phyloP scores from a whole-genome alignment of 2,113 vertebrate genomes.

The Lophura nycthemera region DNA sequence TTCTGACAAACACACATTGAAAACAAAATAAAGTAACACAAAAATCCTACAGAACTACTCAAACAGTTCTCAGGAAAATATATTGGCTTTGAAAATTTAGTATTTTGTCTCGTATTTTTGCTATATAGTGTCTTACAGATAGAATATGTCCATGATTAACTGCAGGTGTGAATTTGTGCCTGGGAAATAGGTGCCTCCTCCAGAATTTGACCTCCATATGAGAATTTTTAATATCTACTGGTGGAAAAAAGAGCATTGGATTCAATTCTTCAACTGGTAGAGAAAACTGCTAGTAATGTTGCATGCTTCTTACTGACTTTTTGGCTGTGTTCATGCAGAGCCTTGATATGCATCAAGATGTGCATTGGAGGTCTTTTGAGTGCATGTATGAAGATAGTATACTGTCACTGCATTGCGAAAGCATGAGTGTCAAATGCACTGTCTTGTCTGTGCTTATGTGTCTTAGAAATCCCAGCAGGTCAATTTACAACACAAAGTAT shows the following conservation, averaged over 20 bases:
- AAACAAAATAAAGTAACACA: no score
- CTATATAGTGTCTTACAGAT: neutral
- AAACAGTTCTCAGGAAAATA: neutral
- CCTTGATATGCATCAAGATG: neutral
- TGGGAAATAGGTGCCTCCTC: neutral
- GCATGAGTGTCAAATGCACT: neutral
- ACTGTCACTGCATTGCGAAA: neutral
- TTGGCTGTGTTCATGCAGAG: neutral
- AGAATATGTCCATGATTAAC: neutral
- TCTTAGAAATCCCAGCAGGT: neutral
- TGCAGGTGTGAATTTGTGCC: neutral
- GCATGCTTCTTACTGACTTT: neutral
- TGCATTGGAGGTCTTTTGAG: neutral
- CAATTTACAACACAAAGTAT: neutral
- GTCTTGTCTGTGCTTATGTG: neutral
- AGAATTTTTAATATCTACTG: neutral
- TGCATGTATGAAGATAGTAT: neutral
- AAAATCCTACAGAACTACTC: neutral
- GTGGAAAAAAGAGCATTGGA: neutral
- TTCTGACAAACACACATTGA: no score
- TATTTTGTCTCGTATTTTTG: neutral
- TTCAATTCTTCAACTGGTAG: neutral
- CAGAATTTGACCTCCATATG: neutral
- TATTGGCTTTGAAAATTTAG: accelerated
- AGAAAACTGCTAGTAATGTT: neutral